Percentiles rank a stretch among this genome's conserved stretches.
Conservation (phyloP, 2,113 vertebrate species). For the Erythrolamprus reginae region DNA sequence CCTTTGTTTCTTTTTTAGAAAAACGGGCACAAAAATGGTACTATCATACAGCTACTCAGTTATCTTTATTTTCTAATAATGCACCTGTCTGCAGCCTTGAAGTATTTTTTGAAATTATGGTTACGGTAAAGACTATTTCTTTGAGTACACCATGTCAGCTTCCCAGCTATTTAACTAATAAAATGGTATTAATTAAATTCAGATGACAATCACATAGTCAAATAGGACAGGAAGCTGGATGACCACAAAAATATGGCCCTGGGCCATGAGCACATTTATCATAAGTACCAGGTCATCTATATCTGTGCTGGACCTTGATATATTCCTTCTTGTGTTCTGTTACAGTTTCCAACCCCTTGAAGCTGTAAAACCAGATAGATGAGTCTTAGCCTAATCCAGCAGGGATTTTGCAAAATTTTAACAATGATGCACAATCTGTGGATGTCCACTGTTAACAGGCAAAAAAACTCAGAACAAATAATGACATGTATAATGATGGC, state of each 20-base stretch:
- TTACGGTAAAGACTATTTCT: not conserved
- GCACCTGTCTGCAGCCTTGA: not conserved
- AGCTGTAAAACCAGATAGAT: not conserved
- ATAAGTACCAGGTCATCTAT: not conserved
- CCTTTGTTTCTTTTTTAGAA: not conserved
- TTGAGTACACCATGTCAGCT: not conserved
- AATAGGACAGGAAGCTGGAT: not conserved
- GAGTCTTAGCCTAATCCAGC: not conserved
- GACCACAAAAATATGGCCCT: not conserved
- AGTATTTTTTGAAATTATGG: not conserved
- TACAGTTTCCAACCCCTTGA: not conserved
- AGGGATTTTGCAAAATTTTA: not conserved
- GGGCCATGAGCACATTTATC: not conserved
- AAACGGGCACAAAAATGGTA: not conserved
- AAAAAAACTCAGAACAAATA: not conserved
- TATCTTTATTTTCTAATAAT: not conserved
- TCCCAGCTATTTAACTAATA: not conserved
- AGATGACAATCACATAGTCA: not conserved
- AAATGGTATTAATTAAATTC: not conserved
- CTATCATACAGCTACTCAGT: not conserved
- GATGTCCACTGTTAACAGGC: not conserved
- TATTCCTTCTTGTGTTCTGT: not conserved
- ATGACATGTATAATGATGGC: not conserved
- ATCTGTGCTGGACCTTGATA: not conserved
- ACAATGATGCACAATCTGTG: not conserved